Percentiles rank a stretch among this genome's conserved stretches.
These are phyloP conservation scores for Sigmodon hispidus DNA, from an alignment of 2,113 vertebrate genomes.

Conservation along the genomic window DNA sequence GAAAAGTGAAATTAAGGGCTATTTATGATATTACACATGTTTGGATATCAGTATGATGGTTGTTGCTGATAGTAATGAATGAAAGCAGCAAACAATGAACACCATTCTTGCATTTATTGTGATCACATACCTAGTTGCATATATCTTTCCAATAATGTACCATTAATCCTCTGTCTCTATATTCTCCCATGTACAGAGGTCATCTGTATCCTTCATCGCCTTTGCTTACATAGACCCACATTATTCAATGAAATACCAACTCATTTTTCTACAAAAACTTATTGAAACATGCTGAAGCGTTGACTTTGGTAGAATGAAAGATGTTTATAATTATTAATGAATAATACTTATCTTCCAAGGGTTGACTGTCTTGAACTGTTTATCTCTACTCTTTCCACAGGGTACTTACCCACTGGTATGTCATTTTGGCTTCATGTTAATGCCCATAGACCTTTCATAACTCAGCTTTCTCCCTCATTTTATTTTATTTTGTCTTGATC, in stretches of 20 bases:
- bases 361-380: background rate
- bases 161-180: background rate
- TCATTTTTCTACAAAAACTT: background rate
- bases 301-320: background rate
- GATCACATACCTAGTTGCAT: background rate
- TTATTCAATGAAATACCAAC: background rate
- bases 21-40: background rate
- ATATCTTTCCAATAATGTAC: background rate
- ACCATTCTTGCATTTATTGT: background rate
- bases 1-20: conserved; percentile 3
- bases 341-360: background rate
- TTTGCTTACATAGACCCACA: background rate
- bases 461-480: background rate
- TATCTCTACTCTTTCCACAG: too few relatives aligned
- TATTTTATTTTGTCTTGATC: background rate
- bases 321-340: background rate
- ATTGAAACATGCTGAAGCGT: background rate
- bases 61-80: background rate
- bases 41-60: background rate
- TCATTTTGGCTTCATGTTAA: background rate
- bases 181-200: background rate
- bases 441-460: background rate
- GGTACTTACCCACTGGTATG: background rate
- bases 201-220: background rate
- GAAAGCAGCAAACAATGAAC: background rate